Conservation (phyloP, 2,888 invertebrate genomes). For the Palloptera scutellata region DNA sequence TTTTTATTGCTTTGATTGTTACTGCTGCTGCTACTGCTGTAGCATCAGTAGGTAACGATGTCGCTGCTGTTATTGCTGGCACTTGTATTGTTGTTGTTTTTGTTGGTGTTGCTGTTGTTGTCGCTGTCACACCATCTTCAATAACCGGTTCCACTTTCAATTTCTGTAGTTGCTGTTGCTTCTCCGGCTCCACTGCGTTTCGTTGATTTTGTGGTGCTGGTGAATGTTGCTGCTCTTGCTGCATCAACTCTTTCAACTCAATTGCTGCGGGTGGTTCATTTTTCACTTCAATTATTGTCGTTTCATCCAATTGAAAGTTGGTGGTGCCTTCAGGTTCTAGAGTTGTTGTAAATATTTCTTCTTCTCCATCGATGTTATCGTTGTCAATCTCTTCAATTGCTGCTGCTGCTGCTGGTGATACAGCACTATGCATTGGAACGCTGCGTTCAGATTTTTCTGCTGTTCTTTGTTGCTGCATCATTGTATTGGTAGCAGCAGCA, state of each 20-base stretch:
- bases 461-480: too few species aligned
- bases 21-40: slow-evolving; percentile 22
- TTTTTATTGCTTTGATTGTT: slow-evolving; percentile 1
- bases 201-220: slow-evolving; percentile 13
- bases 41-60: slow-evolving; percentile 41
- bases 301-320: slow-evolving; percentile 39
- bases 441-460: too few species aligned
- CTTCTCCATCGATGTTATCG: slow-evolving; percentile 25
- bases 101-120: slow-evolving; percentile 28
- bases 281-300: slow-evolving; percentile 37
- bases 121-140: slow-evolving; percentile 22
- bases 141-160: slow-evolving; percentile 60
- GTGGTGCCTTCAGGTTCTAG: slow-evolving; percentile 23
- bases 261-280: slow-evolving; percentile 10
- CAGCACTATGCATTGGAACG: too few species aligned
- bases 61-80: slow-evolving; percentile 29
- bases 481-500: too few species aligned
- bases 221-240: slow-evolving; percentile 28
- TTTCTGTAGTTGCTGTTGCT: slow-evolving; percentile 49
- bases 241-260: slow-evolving; percentile 19
- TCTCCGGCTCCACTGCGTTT: slow-evolving; percentile 38
- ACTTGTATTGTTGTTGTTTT: slow-evolving; percentile 21
- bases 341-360: slow-evolving; percentile 27
- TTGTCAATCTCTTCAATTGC: slow-evolving; percentile 28
- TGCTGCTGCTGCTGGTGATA: neutral